These are phyloP conservation scores for Chlorodrepanis virens DNA, from an alignment of 2,113 vertebrate genomes.

Conservation along the genomic window DNA sequence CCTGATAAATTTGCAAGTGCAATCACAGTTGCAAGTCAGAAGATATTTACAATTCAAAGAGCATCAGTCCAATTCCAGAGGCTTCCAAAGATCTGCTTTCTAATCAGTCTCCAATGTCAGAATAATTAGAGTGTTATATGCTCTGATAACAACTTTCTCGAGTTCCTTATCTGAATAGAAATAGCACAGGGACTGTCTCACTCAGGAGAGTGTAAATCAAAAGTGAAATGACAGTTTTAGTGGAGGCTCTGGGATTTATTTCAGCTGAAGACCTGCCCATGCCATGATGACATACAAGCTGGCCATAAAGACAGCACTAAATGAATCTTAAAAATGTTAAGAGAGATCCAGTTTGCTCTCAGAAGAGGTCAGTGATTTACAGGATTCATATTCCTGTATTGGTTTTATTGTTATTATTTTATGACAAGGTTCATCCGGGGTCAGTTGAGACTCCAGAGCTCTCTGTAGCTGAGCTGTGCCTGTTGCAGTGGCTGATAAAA, in stretches of 20 bases:
- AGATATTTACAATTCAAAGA: neutral
- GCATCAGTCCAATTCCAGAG: neutral
- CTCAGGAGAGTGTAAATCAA: neutral
- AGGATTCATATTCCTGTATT: neutral
- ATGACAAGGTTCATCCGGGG: neutral
- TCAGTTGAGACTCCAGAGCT: neutral
- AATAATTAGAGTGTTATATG: neutral
- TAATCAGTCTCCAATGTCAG: neutral
- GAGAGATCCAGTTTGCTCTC: neutral
- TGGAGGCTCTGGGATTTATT: neutral
- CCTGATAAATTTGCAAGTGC: constrained; percentile 4
- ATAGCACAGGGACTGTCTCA: neutral
- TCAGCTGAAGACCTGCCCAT: neutral
- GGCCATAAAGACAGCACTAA: neutral
- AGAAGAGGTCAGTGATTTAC: neutral
- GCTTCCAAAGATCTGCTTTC: neutral
- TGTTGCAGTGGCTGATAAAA: neutral
- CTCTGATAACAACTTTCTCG: neutral
- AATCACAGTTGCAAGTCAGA: neutral
- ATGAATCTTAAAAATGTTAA: neutral
- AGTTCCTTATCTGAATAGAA: neutral
- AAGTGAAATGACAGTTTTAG: constrained; percentile 7
- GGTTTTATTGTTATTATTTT: constrained; percentile 1
- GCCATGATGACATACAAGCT: neutral
- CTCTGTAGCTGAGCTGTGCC: neutral